A percentile compares a stretch with the other conserved stretches of the same genome.
Conservation (phyloP, 53 echinoderm and acorn worm genomes). For the Echinometra lucunter region DNA sequence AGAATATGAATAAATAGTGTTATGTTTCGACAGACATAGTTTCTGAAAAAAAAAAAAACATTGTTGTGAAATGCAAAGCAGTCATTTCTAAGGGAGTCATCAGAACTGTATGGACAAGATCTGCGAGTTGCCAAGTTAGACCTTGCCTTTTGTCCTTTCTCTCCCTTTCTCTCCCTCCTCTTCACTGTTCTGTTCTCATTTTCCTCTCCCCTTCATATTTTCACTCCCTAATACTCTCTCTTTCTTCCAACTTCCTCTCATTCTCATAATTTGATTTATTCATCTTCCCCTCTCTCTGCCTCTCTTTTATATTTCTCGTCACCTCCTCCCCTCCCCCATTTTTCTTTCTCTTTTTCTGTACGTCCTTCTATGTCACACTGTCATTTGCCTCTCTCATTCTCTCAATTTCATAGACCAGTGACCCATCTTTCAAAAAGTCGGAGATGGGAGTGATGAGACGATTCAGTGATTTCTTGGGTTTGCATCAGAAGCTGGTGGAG, state of each 20-base stretch:
- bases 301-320: neutral
- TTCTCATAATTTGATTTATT: no score
- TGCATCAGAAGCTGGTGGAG: slow-evolving; percentile 93
- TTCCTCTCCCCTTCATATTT: neutral
- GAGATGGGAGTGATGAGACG: slow-evolving; percentile 87
- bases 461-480: slow-evolving; percentile 98
- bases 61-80: no score
- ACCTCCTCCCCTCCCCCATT: neutral
- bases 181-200: neutral
- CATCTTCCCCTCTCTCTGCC: neutral
- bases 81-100: no score
- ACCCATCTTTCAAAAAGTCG: slow-evolving; percentile 86
- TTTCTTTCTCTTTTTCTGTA: neutral
- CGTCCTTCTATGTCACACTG: neutral
- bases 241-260: no score
- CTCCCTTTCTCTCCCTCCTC: no score
- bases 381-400: neutral
- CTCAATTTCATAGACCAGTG: slow-evolving; percentile 78
- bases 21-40: no score
- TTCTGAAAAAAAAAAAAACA: no score
- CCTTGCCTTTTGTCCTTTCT: neutral
- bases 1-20: no score
- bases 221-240: no score
- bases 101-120: no score
- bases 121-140: no score